Percentiles rank a stretch among this genome's conserved stretches.
phyloP scores from a whole-genome alignment of 2,113 vertebrate species.

The Camelus dromedarius region DNA sequence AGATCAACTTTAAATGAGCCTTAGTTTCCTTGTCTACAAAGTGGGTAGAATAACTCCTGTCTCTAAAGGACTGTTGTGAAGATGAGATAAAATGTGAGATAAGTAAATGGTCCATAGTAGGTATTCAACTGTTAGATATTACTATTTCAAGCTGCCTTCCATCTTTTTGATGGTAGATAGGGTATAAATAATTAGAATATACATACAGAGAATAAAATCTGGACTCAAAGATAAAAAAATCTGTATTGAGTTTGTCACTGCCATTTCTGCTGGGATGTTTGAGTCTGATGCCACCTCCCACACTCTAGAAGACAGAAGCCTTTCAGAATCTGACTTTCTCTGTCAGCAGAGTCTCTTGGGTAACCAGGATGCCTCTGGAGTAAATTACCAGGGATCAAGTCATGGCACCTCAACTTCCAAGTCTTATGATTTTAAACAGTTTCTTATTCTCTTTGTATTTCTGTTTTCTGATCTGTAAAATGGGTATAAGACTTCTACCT shows the following conservation, averaged over 20 bases:
- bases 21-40: conserved; percentile 23
- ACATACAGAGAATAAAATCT: neutral
- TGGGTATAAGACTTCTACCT: neutral
- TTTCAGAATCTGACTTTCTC: neutral
- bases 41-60: neutral
- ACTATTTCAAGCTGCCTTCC: neutral
- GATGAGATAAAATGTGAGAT: neutral
- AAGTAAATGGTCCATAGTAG: neutral
- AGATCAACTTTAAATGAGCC: neutral
- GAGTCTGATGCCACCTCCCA: neutral
- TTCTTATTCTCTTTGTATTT: neutral
- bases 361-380: neutral
- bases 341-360: neutral
- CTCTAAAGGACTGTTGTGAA: neutral
- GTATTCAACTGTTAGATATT: neutral
- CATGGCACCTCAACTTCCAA: neutral
- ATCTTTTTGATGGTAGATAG: neutral
- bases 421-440: conserved; percentile 5
- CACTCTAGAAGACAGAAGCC: neutral
- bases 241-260: neutral
- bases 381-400: neutral
- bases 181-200: neutral
- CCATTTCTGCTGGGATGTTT: neutral
- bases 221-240: neutral
- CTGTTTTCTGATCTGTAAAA: neutral